These are phyloP conservation scores for Xanthorhoe spadicearia DNA, from an alignment of 2,888 invertebrate genomes.

Conservation along the genomic window DNA sequence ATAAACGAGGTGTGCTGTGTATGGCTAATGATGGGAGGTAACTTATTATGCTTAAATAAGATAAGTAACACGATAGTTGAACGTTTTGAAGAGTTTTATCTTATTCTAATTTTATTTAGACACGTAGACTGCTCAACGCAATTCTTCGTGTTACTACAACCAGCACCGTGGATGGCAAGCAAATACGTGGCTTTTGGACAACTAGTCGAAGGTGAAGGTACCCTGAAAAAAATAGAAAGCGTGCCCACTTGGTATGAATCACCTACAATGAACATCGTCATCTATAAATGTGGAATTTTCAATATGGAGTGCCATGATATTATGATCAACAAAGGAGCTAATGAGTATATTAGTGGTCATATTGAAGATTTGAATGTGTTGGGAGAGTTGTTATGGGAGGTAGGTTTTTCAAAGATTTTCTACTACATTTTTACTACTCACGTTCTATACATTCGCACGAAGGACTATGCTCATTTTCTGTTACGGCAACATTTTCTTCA, in stretches of 20 bases:
- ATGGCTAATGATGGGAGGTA: constrained; percentile 88
- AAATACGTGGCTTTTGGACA: constrained; percentile 91
- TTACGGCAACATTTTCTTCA: too few species aligned
- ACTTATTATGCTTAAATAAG: not conserved
- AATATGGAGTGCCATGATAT: constrained; percentile 70
- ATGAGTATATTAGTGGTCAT: constrained; percentile 67
- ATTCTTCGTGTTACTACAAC: constrained; percentile 87
- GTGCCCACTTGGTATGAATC: constrained; percentile 86
- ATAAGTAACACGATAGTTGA: too few species aligned
- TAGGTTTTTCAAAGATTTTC: constrained; percentile 38
- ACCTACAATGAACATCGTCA: constrained; percentile 69
- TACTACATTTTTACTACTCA: not conserved
- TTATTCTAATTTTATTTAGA: constrained; percentile 53
- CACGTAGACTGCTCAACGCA: constrained; percentile 88
- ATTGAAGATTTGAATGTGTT: constrained; percentile 65
- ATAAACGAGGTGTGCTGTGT: constrained; percentile 88
- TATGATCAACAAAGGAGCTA: constrained; percentile 61
- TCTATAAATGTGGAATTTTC: constrained; percentile 65
- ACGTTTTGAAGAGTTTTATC: too few species aligned
- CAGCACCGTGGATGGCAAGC: constrained; percentile 88
- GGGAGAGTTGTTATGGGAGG: constrained; percentile 62
- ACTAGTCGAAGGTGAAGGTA: constrained; percentile 87
- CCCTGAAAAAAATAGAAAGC: constrained; percentile 86
- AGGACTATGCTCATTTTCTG: too few species aligned
- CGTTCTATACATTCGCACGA: too few species aligned